Evolutionary conservation across 2,888 invertebrate genomes (phyloP).

Genomic region (Trachelus troglodyta): DNA sequence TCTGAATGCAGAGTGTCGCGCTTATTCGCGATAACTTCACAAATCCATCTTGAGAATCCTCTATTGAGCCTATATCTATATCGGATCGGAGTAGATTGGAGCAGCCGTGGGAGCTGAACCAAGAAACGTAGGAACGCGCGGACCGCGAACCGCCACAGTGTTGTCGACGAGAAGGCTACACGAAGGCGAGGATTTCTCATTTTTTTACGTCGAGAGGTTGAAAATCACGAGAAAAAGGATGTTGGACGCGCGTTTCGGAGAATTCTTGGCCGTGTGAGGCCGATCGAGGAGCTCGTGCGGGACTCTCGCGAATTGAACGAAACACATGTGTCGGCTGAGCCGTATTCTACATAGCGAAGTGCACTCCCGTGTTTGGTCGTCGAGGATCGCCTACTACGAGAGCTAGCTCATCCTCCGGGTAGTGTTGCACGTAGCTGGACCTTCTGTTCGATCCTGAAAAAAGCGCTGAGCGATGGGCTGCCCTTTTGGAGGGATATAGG

Average conservation of each 20-base stretch:
- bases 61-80: background rate
- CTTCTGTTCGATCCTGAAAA: slow-evolving; percentile 28
- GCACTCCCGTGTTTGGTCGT: slow-evolving; percentile 37
- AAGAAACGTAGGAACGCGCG: slow-evolving; percentile 45
- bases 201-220: slow-evolving; percentile 40
- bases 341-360: slow-evolving; percentile 40
- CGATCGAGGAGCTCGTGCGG: slow-evolving; percentile 42
- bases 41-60: background rate
- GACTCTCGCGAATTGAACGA: slow-evolving; percentile 43
- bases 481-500: slow-evolving; percentile 44
- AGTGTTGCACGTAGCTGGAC: slow-evolving; percentile 18
- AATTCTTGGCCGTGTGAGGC: slow-evolving; percentile 37
- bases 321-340: slow-evolving; percentile 55
- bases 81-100: background rate
- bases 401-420: slow-evolving; percentile 22
- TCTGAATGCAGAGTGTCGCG: background rate
- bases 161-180: slow-evolving; percentile 53
- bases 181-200: slow-evolving; percentile 46
- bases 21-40: background rate
- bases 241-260: slow-evolving; percentile 42
- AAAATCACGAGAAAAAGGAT: slow-evolving; percentile 46
- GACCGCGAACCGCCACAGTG: slow-evolving; percentile 52
- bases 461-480: slow-evolving; percentile 39
- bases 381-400: slow-evolving; percentile 31
- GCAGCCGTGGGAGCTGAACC: slow-evolving; percentile 22